Conservation (phyloP, 1,140 invertebrate genomes). For the Gryllus bimaculatus region DNA sequence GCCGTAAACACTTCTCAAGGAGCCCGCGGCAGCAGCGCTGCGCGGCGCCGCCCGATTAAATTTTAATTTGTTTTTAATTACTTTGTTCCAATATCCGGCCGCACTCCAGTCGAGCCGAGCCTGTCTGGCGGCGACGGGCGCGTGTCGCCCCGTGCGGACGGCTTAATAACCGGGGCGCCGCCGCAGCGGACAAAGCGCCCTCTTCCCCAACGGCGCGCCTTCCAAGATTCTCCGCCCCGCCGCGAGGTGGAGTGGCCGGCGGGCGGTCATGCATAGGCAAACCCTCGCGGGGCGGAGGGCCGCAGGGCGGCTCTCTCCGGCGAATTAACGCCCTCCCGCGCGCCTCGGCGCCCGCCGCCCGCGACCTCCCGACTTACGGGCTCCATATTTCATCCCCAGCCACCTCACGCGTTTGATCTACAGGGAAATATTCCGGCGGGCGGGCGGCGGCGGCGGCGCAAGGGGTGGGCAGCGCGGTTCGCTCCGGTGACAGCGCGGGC, state of each 20-base stretch:
- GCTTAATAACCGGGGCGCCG: neutral
- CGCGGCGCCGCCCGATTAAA: neutral
- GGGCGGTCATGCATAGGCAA: too few species aligned
- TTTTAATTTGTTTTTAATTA: conserved; percentile 6
- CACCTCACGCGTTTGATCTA: neutral
- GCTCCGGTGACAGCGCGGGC: neutral
- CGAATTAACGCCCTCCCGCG: neutral
- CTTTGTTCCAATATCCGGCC: neutral
- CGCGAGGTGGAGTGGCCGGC: too few species aligned
- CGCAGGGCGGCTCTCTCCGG: neutral
- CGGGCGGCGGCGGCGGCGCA: too few species aligned
- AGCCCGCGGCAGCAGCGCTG: neutral
- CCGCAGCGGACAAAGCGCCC: too few species aligned
- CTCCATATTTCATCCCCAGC: neutral
- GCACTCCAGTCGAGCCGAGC: neutral
- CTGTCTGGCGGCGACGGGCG: neutral
- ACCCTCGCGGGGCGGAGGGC: neutral
- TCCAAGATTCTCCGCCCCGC: too few species aligned
- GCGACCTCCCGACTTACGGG: conserved; percentile 1
- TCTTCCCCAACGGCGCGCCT: too few species aligned
- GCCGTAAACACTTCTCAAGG: neutral
- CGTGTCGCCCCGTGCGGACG: neutral
- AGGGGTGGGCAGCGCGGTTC: neutral
- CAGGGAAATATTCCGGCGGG: neutral
- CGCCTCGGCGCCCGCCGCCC: neutral